A percentile compares a stretch with the other conserved stretches of the same genome.
Conservation (phyloP, 1,140 invertebrate genomes). For the Pygmarrhopalites habei region DNA sequence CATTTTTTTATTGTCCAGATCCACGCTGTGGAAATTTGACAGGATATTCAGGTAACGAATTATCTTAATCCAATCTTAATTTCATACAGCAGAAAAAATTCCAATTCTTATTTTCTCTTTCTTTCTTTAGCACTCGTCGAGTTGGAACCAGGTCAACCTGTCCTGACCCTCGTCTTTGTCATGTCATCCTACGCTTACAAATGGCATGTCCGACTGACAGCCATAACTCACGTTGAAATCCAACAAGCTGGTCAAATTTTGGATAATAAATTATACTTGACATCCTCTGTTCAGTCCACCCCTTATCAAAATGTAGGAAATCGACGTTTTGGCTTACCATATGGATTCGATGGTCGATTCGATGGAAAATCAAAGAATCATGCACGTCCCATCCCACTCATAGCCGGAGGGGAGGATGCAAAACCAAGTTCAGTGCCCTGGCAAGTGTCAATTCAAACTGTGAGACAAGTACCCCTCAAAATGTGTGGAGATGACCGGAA, state of each 20-base stretch:
- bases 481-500: constrained; percentile 24
- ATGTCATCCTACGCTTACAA: constrained; percentile 29
- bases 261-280: not conserved
- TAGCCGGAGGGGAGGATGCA: constrained; percentile 25
- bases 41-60: constrained; percentile 25
- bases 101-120: not conserved
- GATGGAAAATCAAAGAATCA: too few relatives aligned
- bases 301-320: not conserved
- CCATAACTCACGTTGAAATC: constrained; percentile 23
- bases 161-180: constrained; percentile 19
- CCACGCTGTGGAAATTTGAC: constrained; percentile 32
- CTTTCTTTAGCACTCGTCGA: constrained; percentile 22
- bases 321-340: not conserved
- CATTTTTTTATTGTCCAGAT: too few relatives aligned
- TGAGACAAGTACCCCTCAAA: not conserved
- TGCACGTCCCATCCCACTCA: constrained; percentile 14
- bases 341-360: too few relatives aligned
- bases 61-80: not conserved
- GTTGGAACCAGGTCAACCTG: constrained; percentile 21
- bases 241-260: constrained; percentile 11
- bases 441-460: constrained; percentile 26
- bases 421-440: constrained; percentile 20
- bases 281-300: not conserved
- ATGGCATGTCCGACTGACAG: constrained; percentile 25
- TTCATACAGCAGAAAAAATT: not conserved